Evolutionary conservation across 2,797 vertebrate species (phyloP), one percentile per base, ranked within the genome.

Genomic region (Falco biarmicus): DNA sequence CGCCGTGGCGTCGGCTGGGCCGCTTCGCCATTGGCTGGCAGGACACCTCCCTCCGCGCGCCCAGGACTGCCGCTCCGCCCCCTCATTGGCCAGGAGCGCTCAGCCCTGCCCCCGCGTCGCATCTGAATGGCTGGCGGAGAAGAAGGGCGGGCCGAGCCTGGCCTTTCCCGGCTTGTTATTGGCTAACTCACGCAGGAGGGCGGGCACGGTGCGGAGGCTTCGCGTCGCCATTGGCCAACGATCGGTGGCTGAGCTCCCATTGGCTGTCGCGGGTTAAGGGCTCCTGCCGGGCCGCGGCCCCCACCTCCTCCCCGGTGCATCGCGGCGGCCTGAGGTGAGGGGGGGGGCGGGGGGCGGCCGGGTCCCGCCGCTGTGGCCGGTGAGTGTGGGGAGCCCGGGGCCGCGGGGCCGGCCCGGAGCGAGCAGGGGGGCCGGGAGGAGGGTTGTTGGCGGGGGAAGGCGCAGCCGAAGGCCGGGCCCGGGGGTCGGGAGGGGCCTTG

Each of bases 301-400:
- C 83, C 78, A 91, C 69, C 91, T 69, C 87, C 61, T 56, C 75
- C 57, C 86, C 95, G 87, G 95, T 54, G 79, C 69, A 79, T 87
- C 76, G 88, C 85, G 90, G 85, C 75, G 80, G 91, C 77, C 93
- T 92, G 89, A 97, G 95, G 96, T 70, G 78, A 91, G 65, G 87
- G n/a, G n/a, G n/a, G n/a, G n/a, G n/a, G n/a, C n/a, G 77, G 83
- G 84, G 37, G 37, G 37, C 37, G 37, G 37, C 37, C 37, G 37
- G 37, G 37, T 10, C 37, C 37, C 37, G 37, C 37, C 37, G 37
- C 37, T 37, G 37, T 37, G 26, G 78, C 50, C 51, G 69, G 81
- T 83, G 77, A 78, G 79, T n/a, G 32, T 19, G 56, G 59, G 65
- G 25, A 6, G 10, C 3, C 32, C 32, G 9, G 54, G 50, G 15